A percentile compares a stretch with the other conserved stretches of the same genome.
Conservation (phyloP, 2,797 vertebrate genomes). For the Pelochelys cantorii region DNA sequence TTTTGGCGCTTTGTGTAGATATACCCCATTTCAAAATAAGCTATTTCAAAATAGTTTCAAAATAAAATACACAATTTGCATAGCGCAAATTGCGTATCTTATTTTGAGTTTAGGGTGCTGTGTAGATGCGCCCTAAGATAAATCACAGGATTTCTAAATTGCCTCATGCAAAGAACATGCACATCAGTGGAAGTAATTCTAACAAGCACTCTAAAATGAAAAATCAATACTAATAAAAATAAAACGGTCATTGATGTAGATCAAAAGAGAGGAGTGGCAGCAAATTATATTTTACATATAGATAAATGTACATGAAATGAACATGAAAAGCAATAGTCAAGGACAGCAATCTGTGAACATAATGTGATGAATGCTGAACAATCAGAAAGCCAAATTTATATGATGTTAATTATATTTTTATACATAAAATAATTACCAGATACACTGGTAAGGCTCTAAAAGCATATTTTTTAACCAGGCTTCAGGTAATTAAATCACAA, state of each 20-base stretch:
- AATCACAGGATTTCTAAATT: background rate
- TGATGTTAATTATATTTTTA: background rate
- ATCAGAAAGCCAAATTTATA: background rate
- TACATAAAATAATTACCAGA: background rate
- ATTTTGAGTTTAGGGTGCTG: too few species aligned
- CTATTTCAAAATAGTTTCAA: too few species aligned
- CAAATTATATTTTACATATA: background rate
- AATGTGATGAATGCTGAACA: background rate
- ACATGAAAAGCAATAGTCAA: background rate
- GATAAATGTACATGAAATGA: background rate
- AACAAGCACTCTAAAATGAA: background rate
- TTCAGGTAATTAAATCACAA: background rate
- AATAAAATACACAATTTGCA: too few species aligned
- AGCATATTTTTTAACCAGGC: background rate
- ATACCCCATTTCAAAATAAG: too few species aligned
- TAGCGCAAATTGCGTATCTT: too few species aligned
- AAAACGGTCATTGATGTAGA: background rate
- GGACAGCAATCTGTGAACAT: rapidly evolving
- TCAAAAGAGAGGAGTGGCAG: background rate
- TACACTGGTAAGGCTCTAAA: background rate
- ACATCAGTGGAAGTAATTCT: background rate
- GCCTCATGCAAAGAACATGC: background rate
- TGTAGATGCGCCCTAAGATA: background rate
- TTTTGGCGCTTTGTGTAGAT: too few species aligned
- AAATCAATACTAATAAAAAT: background rate